Base-by-base conservation (phyloP, 92 coral and sea anemone genomes). In the Siderastrea radians region DNA sequence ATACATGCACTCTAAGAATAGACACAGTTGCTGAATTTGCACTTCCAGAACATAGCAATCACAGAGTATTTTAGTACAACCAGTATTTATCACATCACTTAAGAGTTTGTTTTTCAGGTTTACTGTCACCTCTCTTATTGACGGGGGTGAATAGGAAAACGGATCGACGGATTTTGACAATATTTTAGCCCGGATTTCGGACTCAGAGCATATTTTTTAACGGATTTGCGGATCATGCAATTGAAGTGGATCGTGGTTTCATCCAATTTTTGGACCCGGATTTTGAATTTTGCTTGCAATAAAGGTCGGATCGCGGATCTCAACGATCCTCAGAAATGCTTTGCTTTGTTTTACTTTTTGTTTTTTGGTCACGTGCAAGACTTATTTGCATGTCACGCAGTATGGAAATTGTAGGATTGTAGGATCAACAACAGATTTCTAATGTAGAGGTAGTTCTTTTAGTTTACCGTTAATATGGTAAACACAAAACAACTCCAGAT, bases 341-440 rank as follows among this genome's bases (percentile, higher is more conserved):
- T 26, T 26, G 38, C 38, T 26, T 26, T 26, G 38, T 26, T 26
- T 26, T 26, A 26, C 38, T 26, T 26, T 26, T 26, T 26, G 0
- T 26, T 26, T 26, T 26, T 26, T 26, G 38, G 38, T 26, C 38
- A 26, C 38, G 38, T 26, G 38, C 38, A 26, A 26, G 38, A 26
- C 38, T 26, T 26, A 26, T 26, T 26, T 26, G 38, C 38, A 26
- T 26, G 38, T 26, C 38, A 26, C 38, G 38, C 38, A 26, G 38
- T 0, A 26, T 0, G 38, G 38, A 26, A 26, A 26, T 26, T 26
- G 38, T 26, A 26, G 38, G 38, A 26, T 26, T 26, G 38, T 63
- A 73, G 86, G 60, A 81, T 81, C 45, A 81, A 81, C 86, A 46
- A 38, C 78, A 66, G 77, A 66, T n/a, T 67, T 73, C 53, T 73